Evolutionary conservation across 37 sponge, comb jelly and placozoan species (phyloP).

Genomic region (Oopsacas minuta): DNA sequence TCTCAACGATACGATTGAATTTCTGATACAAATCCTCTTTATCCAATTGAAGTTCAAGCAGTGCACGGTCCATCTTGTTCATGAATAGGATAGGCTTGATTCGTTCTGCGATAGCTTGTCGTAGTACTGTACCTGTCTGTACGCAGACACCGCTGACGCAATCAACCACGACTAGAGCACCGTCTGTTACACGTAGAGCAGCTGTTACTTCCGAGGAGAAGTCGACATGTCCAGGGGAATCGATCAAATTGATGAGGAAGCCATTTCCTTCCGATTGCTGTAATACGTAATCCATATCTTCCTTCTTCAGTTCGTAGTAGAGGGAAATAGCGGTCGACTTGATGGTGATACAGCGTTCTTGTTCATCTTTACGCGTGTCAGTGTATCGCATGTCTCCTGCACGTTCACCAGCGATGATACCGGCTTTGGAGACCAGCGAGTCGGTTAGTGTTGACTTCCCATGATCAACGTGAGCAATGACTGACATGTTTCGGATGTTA

Average conservation of each 20-base stretch:
- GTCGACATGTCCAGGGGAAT: constrained; percentile 97
- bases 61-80: constrained; percentile 99
- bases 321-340: constrained; percentile 94
- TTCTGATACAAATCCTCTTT: constrained; percentile 91
- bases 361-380: constrained; percentile 97
- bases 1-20: constrained; percentile 93
- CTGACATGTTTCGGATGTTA: constrained; percentile 99
- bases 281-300: constrained; percentile 55
- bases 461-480: constrained; percentile 98
- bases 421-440: constrained; percentile 93
- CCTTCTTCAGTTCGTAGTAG: constrained; percentile 82
- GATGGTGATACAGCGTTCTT: constrained; percentile 99
- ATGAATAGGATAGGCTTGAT: constrained; percentile 96
- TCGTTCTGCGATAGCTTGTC: constrained; percentile 93
- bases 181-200: constrained; percentile 95
- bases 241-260: constrained; percentile 97
- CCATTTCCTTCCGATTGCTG: constrained; percentile 75
- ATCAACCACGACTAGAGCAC: constrained; percentile 97
- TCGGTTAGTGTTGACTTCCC: constrained; percentile 98
- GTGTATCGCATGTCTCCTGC: constrained; percentile 93
- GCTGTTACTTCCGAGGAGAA: constrained; percentile 96
- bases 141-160: constrained; percentile 97
- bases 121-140: constrained; percentile 92
- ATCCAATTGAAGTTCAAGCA: constrained; percentile 93
- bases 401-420: constrained; percentile 84